Conservation (phyloP, 2,888 invertebrate genomes). For the Dicranocentrus wangi region DNA sequence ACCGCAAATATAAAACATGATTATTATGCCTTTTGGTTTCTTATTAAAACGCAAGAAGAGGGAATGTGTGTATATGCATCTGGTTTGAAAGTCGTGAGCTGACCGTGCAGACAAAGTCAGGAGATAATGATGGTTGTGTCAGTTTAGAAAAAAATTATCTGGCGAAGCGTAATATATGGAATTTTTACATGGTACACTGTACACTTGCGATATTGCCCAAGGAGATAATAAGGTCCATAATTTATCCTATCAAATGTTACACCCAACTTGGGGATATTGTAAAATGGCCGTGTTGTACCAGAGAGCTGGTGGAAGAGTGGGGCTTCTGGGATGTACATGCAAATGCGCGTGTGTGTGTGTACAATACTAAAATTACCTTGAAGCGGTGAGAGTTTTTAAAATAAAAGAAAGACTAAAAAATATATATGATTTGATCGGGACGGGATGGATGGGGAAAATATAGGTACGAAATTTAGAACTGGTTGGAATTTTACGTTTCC, state of each 20-base stretch:
- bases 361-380: no score
- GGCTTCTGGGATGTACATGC: no score
- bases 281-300: no score
- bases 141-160: slow-evolving; percentile 52
- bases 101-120: slow-evolving; percentile 24
- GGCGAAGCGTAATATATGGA: slow-evolving; percentile 56
- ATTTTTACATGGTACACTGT: slow-evolving; percentile 27
- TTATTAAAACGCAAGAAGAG: not conserved
- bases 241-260: slow-evolving; percentile 63
- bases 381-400: no score
- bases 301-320: no score
- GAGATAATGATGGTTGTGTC: slow-evolving; percentile 65
- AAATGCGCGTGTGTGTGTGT: no score
- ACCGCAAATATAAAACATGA: slow-evolving; percentile 20
- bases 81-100: slow-evolving; percentile 59
- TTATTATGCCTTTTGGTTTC: slow-evolving; percentile 2
- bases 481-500: no score
- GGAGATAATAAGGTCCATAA: slow-evolving; percentile 58
- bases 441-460: no score
- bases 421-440: no score
- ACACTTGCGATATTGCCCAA: slow-evolving; percentile 45
- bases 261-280: slow-evolving; percentile 34
- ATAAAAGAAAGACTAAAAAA: no score
- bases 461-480: no score
- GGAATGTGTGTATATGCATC: no score